Percentiles rank a stretch among this genome's conserved stretches.
phyloP scores from a whole-genome alignment of 2,113 vertebrate genomes.

The Blennius ocellaris region DNA sequence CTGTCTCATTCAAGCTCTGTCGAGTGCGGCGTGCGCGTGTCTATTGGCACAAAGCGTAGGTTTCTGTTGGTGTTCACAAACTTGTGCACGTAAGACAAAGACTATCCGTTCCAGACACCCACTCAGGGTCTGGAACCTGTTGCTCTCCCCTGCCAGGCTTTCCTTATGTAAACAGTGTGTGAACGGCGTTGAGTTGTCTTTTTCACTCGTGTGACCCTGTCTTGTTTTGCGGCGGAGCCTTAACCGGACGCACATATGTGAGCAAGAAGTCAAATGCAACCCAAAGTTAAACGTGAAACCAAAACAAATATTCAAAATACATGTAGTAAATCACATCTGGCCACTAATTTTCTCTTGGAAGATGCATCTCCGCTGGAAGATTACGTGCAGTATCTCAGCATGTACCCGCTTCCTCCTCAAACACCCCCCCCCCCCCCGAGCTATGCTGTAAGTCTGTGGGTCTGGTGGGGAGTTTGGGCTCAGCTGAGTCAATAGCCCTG shows the following conservation, averaged over 20 bases:
- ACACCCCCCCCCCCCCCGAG: background rate
- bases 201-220: slow-evolving; percentile 57
- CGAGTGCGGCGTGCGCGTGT: background rate
- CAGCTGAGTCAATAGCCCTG: slow-evolving; percentile 73
- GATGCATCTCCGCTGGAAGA: slow-evolving; percentile 1
- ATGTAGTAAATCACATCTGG: background rate
- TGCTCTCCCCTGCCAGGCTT: slow-evolving; percentile 60
- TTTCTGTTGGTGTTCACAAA: background rate
- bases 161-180: slow-evolving; percentile 68
- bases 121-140: slow-evolving; percentile 58
- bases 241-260: background rate
- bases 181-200: slow-evolving; percentile 43
- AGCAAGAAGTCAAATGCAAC: background rate
- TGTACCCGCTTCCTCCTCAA: slow-evolving; percentile 24
- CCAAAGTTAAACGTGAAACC: background rate
- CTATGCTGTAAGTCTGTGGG: slow-evolving; percentile 1
- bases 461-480: slow-evolving; percentile 41
- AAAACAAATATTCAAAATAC: slow-evolving; percentile 17
- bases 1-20: no score
- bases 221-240: slow-evolving; percentile 6
- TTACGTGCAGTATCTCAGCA: slow-evolving; percentile 23
- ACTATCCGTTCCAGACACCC: slow-evolving; percentile 5
- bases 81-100: slow-evolving; percentile 7
- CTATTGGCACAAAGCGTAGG: background rate
- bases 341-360: background rate